phyloP scores from a whole-genome alignment of 1,140 invertebrate genomes.

The Eubasilissa regina region DNA sequence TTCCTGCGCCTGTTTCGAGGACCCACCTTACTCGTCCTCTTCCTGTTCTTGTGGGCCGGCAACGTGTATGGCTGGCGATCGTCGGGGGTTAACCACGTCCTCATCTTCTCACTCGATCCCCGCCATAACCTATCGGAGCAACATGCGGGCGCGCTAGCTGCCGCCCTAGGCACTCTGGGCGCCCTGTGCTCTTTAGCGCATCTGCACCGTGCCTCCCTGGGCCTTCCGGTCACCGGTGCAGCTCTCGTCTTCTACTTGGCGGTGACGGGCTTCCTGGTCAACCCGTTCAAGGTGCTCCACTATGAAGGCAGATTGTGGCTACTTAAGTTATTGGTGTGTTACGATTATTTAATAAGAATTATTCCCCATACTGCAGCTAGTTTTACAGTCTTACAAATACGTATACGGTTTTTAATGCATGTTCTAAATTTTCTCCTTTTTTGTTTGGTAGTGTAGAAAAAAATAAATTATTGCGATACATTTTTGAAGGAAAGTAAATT shows the following conservation, averaged over 20 bases:
- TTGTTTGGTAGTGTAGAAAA: too few relatives aligned
- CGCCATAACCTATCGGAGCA: conserved; percentile 96
- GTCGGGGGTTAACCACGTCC: conserved; percentile 98
- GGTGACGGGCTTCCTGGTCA: conserved; percentile 92
- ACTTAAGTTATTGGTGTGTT: conserved; percentile 80
- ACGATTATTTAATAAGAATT: too few relatives aligned
- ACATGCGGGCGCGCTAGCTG: conserved; percentile 95
- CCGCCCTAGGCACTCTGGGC: conserved; percentile 97
- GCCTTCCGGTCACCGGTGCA: conserved; percentile 92
- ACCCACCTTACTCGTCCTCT: conserved; percentile 92
- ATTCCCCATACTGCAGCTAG: too few relatives aligned
- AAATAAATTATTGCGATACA: too few relatives aligned
- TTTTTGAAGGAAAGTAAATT: too few relatives aligned
- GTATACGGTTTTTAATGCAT: too few relatives aligned
- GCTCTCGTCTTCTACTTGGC: conserved; percentile 89
- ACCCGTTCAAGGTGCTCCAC: conserved; percentile 92
- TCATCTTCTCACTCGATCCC: conserved; percentile 99
- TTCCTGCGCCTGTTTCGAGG: conserved; percentile 92
- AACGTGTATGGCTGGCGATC: conserved; percentile 99
- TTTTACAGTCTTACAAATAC: too few relatives aligned
- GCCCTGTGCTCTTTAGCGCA: conserved; percentile 87
- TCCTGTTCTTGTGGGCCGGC: conserved; percentile 95
- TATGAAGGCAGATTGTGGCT: conserved; percentile 93
- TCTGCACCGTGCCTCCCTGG: conserved; percentile 84
- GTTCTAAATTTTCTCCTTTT: too few relatives aligned